Percentiles rank a stretch among this genome's conserved stretches.
phyloP scores from a whole-genome alignment of 92 coral and sea anemone species.

The Umimayanthus chanpuru region DNA sequence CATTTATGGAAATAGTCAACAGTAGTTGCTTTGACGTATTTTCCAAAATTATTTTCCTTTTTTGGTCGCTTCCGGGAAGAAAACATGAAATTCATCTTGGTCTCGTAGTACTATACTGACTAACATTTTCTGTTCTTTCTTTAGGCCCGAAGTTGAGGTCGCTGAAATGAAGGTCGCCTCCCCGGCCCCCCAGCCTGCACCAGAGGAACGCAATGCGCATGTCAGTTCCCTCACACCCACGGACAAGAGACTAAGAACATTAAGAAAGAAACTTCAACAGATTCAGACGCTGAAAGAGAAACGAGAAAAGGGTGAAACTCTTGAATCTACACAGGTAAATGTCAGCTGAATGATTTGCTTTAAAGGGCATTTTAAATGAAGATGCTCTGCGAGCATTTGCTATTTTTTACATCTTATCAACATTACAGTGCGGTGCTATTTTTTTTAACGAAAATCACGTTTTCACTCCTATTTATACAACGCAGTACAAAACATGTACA shows the following conservation, averaged over 20 bases:
- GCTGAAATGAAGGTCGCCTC: background rate
- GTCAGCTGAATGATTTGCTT: background rate
- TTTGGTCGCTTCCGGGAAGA: too few species aligned
- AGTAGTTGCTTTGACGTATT: too few species aligned
- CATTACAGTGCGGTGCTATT: too few species aligned
- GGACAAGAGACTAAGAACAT: constrained; percentile 78
- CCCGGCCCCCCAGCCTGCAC: background rate
- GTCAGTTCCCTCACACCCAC: constrained; percentile 59
- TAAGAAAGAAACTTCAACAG: constrained; percentile 89
- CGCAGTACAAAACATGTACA: too few species aligned
- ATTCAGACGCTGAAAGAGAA: constrained; percentile 74
- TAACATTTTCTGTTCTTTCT: background rate
- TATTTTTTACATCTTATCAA: too few species aligned
- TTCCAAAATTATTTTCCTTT: too few species aligned
- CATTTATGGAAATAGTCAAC: too few species aligned
- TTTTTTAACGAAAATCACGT: too few species aligned
- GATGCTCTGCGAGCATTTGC: too few species aligned
- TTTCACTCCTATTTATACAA: too few species aligned
- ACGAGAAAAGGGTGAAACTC: constrained; percentile 68
- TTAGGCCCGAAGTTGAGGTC: constrained; percentile 20
- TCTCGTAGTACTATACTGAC: too few species aligned
- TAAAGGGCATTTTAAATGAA: background rate
- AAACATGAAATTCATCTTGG: too few species aligned
- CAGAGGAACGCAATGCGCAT: background rate
- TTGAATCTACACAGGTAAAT: constrained; percentile 86